Percentiles rank a stretch among this genome's conserved stretches.
phyloP scores from a whole-genome alignment of 2,113 vertebrate genomes.

The Tachysurus fulvidraco region DNA sequence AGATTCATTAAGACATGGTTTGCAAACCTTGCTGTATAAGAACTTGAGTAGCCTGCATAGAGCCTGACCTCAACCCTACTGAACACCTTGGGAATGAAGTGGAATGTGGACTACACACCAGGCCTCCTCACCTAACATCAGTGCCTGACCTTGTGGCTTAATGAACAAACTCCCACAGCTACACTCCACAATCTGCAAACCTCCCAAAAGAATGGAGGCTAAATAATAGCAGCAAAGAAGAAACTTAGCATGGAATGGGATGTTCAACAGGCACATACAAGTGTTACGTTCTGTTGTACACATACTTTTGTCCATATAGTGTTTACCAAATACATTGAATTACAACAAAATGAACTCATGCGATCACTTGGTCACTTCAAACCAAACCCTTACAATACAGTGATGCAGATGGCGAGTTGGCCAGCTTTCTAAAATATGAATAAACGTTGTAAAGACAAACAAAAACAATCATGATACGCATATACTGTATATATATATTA shows the following conservation, averaged over 20 bases:
- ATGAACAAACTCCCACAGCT: background rate
- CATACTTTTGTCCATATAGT: background rate
- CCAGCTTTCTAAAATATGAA: background rate
- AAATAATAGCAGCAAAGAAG: background rate
- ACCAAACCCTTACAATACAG: background rate
- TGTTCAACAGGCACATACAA: background rate
- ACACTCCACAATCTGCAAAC: background rate
- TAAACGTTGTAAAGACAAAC: no score
- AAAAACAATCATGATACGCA: no score
- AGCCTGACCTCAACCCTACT: background rate
- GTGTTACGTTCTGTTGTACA: background rate
- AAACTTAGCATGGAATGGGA: background rate
- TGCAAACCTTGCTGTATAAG: background rate
- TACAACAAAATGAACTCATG: no score
- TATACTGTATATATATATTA: no score
- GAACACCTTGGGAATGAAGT: conserved; percentile 1
- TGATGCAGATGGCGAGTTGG: background rate
- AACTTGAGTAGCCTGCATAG: background rate
- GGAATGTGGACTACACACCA: background rate
- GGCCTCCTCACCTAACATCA: background rate
- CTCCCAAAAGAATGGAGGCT: background rate
- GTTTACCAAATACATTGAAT: no score
- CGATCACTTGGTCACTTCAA: no score
- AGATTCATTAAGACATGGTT: background rate
- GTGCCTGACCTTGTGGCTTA: background rate